Base-by-base conservation (phyloP, 2,113 vertebrate species). In the Dicaeum eximium region DNA sequence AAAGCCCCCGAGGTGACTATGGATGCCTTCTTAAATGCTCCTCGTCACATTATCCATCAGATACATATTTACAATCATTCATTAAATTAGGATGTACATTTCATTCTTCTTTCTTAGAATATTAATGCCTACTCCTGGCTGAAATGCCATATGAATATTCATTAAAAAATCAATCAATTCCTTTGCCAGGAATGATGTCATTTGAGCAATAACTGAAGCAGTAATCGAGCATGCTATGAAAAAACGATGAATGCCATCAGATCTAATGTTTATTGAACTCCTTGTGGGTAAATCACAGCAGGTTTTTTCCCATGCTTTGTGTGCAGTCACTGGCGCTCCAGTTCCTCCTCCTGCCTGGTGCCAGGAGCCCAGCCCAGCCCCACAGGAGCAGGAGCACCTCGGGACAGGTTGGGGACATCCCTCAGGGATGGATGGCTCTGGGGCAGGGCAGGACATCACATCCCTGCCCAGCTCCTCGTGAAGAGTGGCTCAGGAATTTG, bases 61-160 rank as follows among this genome's bases (percentile, higher is more conserved):
- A 95, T 91, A 67, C 80, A 62, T 89, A 90, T 90, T 79, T 96
- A 95, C 95, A 95, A 73, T 94, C 86, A 78, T 95, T 97, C 96
- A 79, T 94, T 95, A 97, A 91, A 79, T 86, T 88, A 95, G 94
- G 95, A 95, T 80, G 80, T 85, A 93, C 54, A 15, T 96, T 97
- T 89, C 94, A 80, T 95, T 94, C 89, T 91, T 95, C 96, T 97
- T 96, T 83, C 95, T 87, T 88, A 54, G 98, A 97, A 97, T 96
- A 96, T 96, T 94, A 96, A 95, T 96, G 93, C 79, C 78, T 74
- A 44, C 83, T 95, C 87, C 95, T 81, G 71, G 94, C 85, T 88
- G 96, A 96, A 97, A 95, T 91, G 96, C 95, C 75, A 48, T 61
- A 80, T 95, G 97, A 96, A 96, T 97, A 96, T 98, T 98, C 96